A percentile compares a stretch with the other conserved stretches of the same genome.
Conservation (phyloP, 2,888 invertebrate species). For the Mellilla xanthometata region DNA sequence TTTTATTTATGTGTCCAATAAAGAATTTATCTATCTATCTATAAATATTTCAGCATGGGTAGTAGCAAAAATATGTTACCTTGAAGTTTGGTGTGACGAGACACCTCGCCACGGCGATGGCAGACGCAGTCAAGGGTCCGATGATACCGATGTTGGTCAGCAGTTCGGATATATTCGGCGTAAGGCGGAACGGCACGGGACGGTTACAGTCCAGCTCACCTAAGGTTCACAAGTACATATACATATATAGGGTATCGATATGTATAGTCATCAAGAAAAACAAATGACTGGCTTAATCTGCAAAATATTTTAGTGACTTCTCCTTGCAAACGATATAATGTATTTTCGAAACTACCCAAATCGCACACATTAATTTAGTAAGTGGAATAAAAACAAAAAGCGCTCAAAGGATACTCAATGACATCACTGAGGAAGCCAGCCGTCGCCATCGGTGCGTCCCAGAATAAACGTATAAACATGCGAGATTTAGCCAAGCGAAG, state of each 20-base stretch:
- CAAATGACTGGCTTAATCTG: too few relatives aligned
- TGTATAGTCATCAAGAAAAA: too few relatives aligned
- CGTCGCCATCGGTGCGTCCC: slow-evolving; percentile 5
- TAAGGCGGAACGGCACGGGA: slow-evolving; percentile 97
- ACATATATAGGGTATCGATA: slow-evolving; percentile 86
- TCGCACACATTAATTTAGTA: too few relatives aligned
- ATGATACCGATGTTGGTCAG: slow-evolving; percentile 92
- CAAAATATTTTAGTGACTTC: too few relatives aligned
- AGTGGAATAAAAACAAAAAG: not conserved
- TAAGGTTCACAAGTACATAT: slow-evolving; percentile 62
- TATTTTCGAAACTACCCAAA: too few relatives aligned
- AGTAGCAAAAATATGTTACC: too few relatives aligned
- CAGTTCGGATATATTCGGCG: slow-evolving; percentile 97
- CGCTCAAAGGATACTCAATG: slow-evolving; percentile 6
- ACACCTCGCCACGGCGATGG: slow-evolving; percentile 95
- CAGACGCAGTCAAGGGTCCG: slow-evolving; percentile 96
- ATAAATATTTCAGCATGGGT: too few relatives aligned
- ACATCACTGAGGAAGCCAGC: slow-evolving; percentile 8
- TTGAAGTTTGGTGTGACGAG: slow-evolving; percentile 97
- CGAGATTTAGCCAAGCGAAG: slow-evolving; percentile 3
- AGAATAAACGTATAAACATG: slow-evolving; percentile 5
- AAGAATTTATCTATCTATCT: too few relatives aligned
- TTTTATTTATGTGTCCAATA: too few relatives aligned
- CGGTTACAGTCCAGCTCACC: slow-evolving; percentile 95
- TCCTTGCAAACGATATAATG: too few relatives aligned